Evolutionary conservation across 1,140 invertebrate genomes (phyloP), one percentile per base, ranked within the genome.

Genomic region (Pseudomyrmex cubaensis): DNA sequence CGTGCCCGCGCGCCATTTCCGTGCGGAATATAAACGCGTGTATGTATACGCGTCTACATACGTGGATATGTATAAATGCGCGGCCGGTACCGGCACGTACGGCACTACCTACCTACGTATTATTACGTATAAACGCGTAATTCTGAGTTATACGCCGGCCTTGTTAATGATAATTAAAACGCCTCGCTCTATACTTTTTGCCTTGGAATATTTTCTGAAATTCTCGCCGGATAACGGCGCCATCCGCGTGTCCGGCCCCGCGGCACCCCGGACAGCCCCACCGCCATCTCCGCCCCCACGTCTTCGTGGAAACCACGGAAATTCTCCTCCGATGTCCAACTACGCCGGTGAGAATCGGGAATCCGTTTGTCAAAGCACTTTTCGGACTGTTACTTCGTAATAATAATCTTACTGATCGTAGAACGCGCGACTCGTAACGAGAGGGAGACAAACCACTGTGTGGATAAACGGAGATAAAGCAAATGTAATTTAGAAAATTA

Each of bases 91-190:
- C 74, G 83, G 83, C 84, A 85, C 87, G 75, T 89, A 89, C 88
- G 75, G 84, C 86, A 87, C 85, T 73, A 76, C 76, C 56, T 86
- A 90, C 90, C 83, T 90, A 91, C 91, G 89, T 92, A 93, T 92
- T 93, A 93, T 93, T 93, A 93, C 92, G 90, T 92, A 91, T 91
- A 93, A 93, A 93, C 91, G 93, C 91, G 91, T 93, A 93, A 94
- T 93, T 93, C 90, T 94, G 92, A 93, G 90, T 93, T 94, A 94
- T 94, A 93, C 86, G 89, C 87, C 84, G 84, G 90, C 85, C 90
- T 93, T 92, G 93, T 93, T 94, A 94, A 94, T 93, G 93, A 94
- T 94, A 94, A 94, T 94, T 93, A 93, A 94, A 94, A 93, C 91
- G 91, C 90, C 91, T 90, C 90, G 90, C 88, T 88, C 88, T 91